Evolutionary conservation across 2,888 invertebrate species (phyloP).

Genomic region (Dynastes grantii): DNA sequence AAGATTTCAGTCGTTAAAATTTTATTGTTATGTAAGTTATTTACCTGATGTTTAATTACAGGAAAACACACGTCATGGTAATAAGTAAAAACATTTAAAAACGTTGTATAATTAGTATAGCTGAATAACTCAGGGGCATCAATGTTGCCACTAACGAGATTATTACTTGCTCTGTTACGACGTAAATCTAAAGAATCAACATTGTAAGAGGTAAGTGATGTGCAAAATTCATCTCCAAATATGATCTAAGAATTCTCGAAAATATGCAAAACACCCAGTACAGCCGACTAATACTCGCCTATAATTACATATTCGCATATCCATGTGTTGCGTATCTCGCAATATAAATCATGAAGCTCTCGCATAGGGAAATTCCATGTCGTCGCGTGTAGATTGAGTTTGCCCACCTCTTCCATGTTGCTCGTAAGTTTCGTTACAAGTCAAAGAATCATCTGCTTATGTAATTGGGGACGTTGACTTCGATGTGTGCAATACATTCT

Average conservation of each 20-base stretch:
- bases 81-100: too few relatives aligned
- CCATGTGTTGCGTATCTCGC: neutral
- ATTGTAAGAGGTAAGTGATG: too few relatives aligned
- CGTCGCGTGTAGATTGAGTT: conserved; percentile 19
- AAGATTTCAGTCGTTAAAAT: too few relatives aligned
- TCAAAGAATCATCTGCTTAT: conserved; percentile 41
- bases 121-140: too few relatives aligned
- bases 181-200: too few relatives aligned
- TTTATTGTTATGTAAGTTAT: too few relatives aligned
- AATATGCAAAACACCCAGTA: neutral
- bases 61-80: too few relatives aligned
- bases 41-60: too few relatives aligned
- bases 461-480: conserved; percentile 49
- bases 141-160: too few relatives aligned
- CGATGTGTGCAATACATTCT: conserved; percentile 1
- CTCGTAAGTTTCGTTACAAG: conserved; percentile 27
- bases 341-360: conserved; percentile 44
- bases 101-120: too few relatives aligned
- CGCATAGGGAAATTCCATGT: conserved; percentile 31
- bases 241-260: neutral
- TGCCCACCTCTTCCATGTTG: conserved; percentile 51
- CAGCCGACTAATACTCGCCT: neutral
- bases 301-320: conserved; percentile 19
- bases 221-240: neutral
- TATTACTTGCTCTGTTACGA: too few relatives aligned